Conservation (phyloP, 2,888 invertebrate genomes). For the Camptogramma bilineatum region DNA sequence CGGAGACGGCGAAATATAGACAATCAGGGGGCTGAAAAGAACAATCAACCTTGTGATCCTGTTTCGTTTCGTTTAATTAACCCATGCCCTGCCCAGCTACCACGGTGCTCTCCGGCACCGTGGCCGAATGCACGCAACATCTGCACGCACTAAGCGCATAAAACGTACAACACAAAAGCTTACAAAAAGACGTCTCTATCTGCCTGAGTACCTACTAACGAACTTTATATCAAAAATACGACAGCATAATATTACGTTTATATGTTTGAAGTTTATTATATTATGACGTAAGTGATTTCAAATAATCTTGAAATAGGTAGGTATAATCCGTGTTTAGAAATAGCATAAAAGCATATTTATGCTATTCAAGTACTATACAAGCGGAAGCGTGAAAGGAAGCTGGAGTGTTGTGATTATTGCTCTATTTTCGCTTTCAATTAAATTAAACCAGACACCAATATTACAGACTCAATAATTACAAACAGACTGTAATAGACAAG, state of each 20-base stretch:
- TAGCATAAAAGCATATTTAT: neutral
- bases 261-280: neutral
- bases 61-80: no score
- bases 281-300: neutral
- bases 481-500: constrained; percentile 33
- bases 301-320: neutral
- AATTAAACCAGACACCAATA: constrained; percentile 13
- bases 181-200: no score
- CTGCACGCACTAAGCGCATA: no score
- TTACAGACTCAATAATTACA: constrained; percentile 40
- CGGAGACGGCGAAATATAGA: no score
- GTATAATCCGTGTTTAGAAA: neutral
- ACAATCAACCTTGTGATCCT: no score
- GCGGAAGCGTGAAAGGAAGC: neutral
- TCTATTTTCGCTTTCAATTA: constrained; percentile 4
- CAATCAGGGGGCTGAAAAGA: no score
- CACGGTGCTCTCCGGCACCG: no score
- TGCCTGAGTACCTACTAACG: no score
- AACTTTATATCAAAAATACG: no score
- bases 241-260: neutral
- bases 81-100: no score
- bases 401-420: neutral
- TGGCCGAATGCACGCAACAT: no score
- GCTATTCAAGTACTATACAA: neutral
- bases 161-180: no score